Base-by-base conservation (phyloP, 2,797 vertebrate species). In the Serranus cabrilla region DNA sequence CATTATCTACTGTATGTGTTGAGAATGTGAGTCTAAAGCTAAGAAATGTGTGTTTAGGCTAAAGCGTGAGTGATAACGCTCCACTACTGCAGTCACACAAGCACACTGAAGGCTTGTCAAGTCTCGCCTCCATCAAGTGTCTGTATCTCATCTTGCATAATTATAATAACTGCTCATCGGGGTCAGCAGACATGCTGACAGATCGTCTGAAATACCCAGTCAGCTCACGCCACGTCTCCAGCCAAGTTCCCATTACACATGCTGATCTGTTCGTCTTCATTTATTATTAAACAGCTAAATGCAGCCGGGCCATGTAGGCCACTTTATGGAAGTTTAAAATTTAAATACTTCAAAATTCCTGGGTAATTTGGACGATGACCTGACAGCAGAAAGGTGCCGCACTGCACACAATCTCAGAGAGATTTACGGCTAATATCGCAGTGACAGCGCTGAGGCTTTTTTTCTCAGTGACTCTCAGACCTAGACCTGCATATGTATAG, bases 271-370 rank as follows among this genome's bases (percentile, higher is more conserved):
- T 93, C 91, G 9, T 86, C 86, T 87, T 93, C 93, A 93, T 95
- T 84, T 78, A 95, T 95, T 95, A 95, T 95, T 95, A 88, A 63
- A 94, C 83, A 39, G 70, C 56, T 77, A 71, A 87, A 91, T 80
- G 87, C 90, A 86, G 89, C 79, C 21, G 68, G 86, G 91, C 89
- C 86, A 91, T 95, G 93, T 93, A 74, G 86, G 89, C 84, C 89
- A 93, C 89, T 94, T 95, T 93, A 95, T 92, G 76, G 84, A 89
- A 90, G 89, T 94, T 95, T 94, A 95, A 94, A 93, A 87, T 94
- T 93, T 94, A 93, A 94, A 93, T 88, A 94, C 91, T 92, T 89
- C 70, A 85, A 93, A 94, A 93, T 90, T 90, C 85, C 86, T 79
- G 70, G 83, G 71, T 90, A 91, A 92, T 94, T 92, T 91, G 80